These are phyloP conservation scores for Alethe diademata DNA, from an alignment of 2,113 vertebrate species.

Conservation along the genomic window DNA sequence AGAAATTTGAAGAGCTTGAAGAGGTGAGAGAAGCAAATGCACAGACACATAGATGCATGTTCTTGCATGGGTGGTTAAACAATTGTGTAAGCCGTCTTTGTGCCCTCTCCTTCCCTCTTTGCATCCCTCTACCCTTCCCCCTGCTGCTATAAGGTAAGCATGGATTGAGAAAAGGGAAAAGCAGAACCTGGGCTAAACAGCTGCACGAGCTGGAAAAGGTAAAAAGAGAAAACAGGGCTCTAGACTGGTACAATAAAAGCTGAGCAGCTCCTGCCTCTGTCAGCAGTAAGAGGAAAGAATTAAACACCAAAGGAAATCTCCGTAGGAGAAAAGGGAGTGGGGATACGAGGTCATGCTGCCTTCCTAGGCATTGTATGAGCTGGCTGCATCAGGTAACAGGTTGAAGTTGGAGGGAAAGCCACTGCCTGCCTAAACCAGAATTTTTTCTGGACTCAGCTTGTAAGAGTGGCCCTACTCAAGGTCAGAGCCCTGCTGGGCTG, in stretches of 20 bases:
- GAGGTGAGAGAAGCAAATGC: constrained; percentile 46
- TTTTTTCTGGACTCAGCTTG: not conserved
- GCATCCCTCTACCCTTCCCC: not conserved
- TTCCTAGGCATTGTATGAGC: not conserved
- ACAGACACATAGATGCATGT: not conserved
- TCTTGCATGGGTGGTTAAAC: not conserved
- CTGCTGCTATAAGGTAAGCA: not conserved
- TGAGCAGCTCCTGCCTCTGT: not conserved
- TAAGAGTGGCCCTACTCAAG: not conserved
- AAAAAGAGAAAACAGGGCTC: not conserved
- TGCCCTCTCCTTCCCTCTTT: not conserved
- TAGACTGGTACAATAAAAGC: not conserved
- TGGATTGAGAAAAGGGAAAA: not conserved
- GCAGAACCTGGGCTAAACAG: not conserved
- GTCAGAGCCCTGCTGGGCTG: not conserved
- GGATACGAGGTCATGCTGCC: not conserved
- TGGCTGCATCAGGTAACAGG: not conserved
- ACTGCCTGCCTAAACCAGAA: not conserved
- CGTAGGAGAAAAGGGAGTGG: not conserved
- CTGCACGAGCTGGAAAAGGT: not conserved
- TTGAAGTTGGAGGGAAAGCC: not conserved
- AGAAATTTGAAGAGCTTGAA: constrained; percentile 64
- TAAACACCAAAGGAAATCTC: not conserved
- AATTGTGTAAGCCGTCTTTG: not conserved
- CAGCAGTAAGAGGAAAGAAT: not conserved